These are phyloP conservation scores for Abrostola tripartita DNA, from an alignment of 2,888 invertebrate genomes.

Conservation along the genomic window DNA sequence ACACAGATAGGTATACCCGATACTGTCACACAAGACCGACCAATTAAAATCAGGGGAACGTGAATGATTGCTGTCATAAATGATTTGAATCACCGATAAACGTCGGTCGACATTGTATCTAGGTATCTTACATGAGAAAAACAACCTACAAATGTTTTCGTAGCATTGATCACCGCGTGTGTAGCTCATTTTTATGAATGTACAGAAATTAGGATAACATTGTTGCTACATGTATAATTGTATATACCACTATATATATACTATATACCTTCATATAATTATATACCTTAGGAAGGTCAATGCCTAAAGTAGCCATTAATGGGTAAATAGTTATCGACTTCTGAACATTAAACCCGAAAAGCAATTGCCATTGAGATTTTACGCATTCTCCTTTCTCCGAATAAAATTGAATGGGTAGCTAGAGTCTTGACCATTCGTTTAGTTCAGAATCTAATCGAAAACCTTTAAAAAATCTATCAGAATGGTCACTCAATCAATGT, in stretches of 20 bases:
- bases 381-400: neutral
- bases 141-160: neutral
- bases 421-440: neutral
- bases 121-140: conserved; percentile 14
- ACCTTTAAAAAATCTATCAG: neutral
- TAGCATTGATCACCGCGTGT: conserved; percentile 1
- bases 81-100: conserved; percentile 35
- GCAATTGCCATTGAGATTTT: neutral
- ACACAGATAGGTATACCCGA: conserved; percentile 42
- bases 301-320: too few species aligned
- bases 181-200: neutral
- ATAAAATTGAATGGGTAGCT: neutral
- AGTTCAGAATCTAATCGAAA: neutral
- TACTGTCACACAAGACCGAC: conserved; percentile 43
- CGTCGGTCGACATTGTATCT: conserved; percentile 11
- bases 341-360: too few species aligned
- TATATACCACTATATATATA: too few species aligned
- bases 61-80: conserved; percentile 54
- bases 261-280: too few species aligned
- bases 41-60: conserved; percentile 49
- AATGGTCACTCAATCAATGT: too few species aligned
- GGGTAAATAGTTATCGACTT: too few species aligned
- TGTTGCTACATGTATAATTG: too few species aligned
- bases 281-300: too few species aligned
- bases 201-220: neutral